Percentiles rank a stretch among this genome's conserved stretches.
These are phyloP conservation scores for Onychorhynchus coronatus DNA, from an alignment of 2,113 vertebrate species.

Conservation along the genomic window DNA sequence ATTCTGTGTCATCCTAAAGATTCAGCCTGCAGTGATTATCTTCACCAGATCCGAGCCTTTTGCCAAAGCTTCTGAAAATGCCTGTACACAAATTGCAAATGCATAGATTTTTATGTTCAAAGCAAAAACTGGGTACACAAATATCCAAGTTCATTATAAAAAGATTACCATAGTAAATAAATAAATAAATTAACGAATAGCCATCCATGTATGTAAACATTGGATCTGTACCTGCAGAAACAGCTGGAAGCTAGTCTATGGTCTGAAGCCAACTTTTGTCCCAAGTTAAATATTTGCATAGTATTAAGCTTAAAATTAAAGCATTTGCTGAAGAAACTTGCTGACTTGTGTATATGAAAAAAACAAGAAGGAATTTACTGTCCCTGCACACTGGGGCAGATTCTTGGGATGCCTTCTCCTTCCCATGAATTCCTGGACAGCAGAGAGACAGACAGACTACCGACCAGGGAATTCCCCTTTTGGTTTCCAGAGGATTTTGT, in stretches of 20 bases:
- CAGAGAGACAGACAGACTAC: constrained; percentile 31
- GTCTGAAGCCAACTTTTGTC: constrained; percentile 24
- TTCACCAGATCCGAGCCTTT: background rate
- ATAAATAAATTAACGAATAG: constrained; percentile 13
- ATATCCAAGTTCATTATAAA: background rate
- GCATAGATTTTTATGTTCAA: background rate
- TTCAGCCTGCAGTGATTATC: background rate
- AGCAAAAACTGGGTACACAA: background rate
- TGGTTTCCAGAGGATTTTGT: background rate
- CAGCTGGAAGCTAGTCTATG: constrained; percentile 9
- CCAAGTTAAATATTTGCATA: constrained; percentile 55
- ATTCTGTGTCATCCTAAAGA: background rate
- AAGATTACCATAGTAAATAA: background rate
- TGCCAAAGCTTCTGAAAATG: constrained; percentile 4
- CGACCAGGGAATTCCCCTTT: constrained; percentile 17
- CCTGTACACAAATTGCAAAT: background rate
- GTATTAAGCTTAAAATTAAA: constrained; percentile 55
- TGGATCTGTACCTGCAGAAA: constrained; percentile 33
- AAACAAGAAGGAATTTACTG: constrained; percentile 55
- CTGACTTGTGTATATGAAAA: constrained; percentile 28
- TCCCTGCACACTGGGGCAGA: constrained; percentile 14
- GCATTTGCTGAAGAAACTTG: constrained; percentile 41
- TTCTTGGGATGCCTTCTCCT: constrained; percentile 50
- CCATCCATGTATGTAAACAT: background rate
- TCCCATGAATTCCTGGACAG: constrained; percentile 59